These are phyloP conservation scores for Microchirus variegatus DNA, from an alignment of 2,797 vertebrate genomes.

Conservation along the genomic window DNA sequence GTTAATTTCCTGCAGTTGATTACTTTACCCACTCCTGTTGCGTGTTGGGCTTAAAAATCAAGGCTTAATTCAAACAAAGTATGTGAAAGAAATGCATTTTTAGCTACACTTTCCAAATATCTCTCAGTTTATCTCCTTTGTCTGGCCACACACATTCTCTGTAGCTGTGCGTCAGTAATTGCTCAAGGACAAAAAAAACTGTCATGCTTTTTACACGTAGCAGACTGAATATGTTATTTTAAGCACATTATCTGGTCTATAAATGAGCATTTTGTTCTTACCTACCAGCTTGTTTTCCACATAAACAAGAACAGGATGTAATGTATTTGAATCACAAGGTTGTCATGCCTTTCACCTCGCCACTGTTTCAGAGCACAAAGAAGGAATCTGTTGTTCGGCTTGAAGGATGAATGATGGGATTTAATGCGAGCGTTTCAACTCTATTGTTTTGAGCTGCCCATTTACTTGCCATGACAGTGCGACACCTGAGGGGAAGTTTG, in stretches of 20 bases:
- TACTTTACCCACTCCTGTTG: too few species aligned
- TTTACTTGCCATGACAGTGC: slow-evolving; percentile 52
- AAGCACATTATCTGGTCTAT: background rate
- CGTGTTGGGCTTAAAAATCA: too few species aligned
- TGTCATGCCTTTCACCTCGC: background rate
- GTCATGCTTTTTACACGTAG: background rate
- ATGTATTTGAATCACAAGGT: background rate
- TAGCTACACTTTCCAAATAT: too few species aligned
- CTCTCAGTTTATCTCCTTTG: background rate
- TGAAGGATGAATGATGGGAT: slow-evolving; percentile 43
- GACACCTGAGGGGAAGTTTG: slow-evolving; percentile 63
- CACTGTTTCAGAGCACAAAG: slow-evolving; percentile 10
- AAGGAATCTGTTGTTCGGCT: slow-evolving; percentile 7
- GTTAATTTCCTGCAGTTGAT: too few species aligned
- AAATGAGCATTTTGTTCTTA: background rate
- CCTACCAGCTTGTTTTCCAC: background rate
- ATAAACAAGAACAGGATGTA: slow-evolving; percentile 11
- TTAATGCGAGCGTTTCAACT: slow-evolving; percentile 38
- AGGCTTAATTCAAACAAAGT: too few species aligned
- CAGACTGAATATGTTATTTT: background rate
- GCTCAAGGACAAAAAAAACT: slow-evolving; percentile 18
- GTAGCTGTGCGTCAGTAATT: background rate
- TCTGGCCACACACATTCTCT: background rate
- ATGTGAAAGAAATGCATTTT: too few species aligned
- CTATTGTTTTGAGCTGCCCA: slow-evolving; percentile 54